Base-by-base conservation (phyloP, 2,888 invertebrate genomes). In the Orchesellides sinensis region DNA sequence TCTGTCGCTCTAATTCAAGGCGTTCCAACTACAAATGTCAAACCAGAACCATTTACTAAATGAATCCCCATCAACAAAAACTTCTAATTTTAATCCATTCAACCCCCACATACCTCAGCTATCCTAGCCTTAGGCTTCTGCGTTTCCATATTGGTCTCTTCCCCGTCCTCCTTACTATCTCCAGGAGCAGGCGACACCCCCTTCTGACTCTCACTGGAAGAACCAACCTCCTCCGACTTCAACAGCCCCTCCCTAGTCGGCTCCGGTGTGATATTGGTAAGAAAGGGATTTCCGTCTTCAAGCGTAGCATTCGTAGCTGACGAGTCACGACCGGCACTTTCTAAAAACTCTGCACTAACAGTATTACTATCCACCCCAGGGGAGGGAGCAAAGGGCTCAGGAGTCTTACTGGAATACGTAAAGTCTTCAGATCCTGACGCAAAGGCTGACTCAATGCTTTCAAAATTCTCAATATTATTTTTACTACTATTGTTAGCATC, bases 1-100 rank as follows among this genome's bases (percentile, higher is more conserved):
- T 92, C 89, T 96, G 92, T 70, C 93, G 91, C 90, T 95, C 95
- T 69, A 93, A 92, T 90, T 95, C 95, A 68, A 93, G 92, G 89
- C 94, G 93, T 82, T 93, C 92, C 90, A 95, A 95, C 69, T 93
- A 95, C 61, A 4, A 86, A 74, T 21, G 66, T 80, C 19, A 49
- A 49, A 49, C 17, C 66, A 49, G 23, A 73, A 77, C 19, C 21
- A 14, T 23, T 21, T 25, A 70, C 29, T 4, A 49, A 49, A 49
- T 19, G 19, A 49, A 10, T n/a, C n/a, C n/a, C n/a, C n/a, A n/a
- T n/a, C 49, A 66, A 63, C 49, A 49, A 49, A 49, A 54, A 21
- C 21, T 19, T 17, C n/a, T 54, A 23, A 32, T 32, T 6, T 32
- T 32, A 10, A 6, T 32, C 32, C 10, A 10, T 32, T 32, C 32